Evolutionary conservation across 2,888 invertebrate genomes (phyloP), one percentile per base, ranked within the genome.

Genomic region (Leptinotarsa peninsularis): DNA sequence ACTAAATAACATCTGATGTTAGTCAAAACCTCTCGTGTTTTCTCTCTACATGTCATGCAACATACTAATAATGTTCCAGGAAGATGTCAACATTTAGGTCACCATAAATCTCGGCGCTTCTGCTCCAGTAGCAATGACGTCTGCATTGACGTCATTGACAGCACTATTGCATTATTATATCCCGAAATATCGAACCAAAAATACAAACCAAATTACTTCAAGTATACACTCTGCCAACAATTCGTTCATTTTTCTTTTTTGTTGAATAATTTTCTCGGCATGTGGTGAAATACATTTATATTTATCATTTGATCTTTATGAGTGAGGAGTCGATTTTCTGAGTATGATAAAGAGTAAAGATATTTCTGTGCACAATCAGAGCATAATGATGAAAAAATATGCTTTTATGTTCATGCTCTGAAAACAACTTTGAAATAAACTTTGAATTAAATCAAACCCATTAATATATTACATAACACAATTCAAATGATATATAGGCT

Each of bases 71-170:
- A 43, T 66, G 66, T 71, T 60, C 66, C 66, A 66, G 73, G 69
- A 72, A 71, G 54, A 77, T 77, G 77, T 75, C 75, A 73, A 75
- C 71, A 77, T 75, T 71, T 69, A 71, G 77, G 77, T 77, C 75
- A 69, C 70, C 50, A 71, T 67, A 71, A 73, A 73, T 67, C 71
- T 71, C 50, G 66, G 23, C 58, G 66, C 49, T 66, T 73, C 66
- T 63, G 54, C 75, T 77, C 75, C 72, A 66, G 63, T 66, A 54
- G 74, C 71, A 75, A 77, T 77, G 75, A 78, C 78, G 78, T 78
- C 70, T 43, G 66, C 70, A 74, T 72, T 76, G 76, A 78, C 78
- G 78, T 78, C 78, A 78, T 70, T 63, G 72, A 56, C 67, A 54
- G 67, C 70, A 70, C 49, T 60, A 76, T 76, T 77, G 74, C 76